These are phyloP conservation scores for Scrobipalpa atriplicella DNA, from an alignment of 2,888 invertebrate species.

Conservation along the genomic window DNA sequence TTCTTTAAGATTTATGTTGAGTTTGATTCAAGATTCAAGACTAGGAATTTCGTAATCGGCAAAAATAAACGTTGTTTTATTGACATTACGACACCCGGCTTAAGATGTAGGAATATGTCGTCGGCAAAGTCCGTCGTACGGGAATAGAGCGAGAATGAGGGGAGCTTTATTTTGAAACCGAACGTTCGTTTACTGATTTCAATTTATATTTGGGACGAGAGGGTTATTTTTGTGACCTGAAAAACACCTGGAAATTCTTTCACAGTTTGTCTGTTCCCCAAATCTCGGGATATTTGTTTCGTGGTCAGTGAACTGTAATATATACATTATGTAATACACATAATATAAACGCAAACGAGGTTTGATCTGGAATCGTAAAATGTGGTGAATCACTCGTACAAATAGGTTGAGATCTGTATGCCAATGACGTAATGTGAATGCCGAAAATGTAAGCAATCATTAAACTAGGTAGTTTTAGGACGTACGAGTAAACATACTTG, in stretches of 20 bases:
- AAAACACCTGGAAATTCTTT: conserved; percentile 24
- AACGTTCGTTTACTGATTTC: conserved; percentile 51
- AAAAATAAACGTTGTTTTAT: conserved; percentile 80
- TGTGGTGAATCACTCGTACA: conserved; percentile 49
- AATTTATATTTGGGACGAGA: conserved; percentile 42
- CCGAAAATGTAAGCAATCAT: conserved; percentile 26
- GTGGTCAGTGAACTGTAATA: conserved; percentile 57
- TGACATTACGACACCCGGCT: conserved; percentile 77
- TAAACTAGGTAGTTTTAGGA: conserved; percentile 14
- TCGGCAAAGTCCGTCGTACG: conserved; percentile 46
- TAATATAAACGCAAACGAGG: conserved; percentile 37
- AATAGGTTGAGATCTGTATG: conserved; percentile 44
- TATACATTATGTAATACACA: conserved; percentile 26
- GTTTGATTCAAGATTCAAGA: conserved; percentile 49
- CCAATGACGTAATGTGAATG: conserved; percentile 28
- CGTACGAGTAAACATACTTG: conserved; percentile 20
- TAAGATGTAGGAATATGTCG: conserved; percentile 55
- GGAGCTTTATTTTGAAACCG: conserved; percentile 71
- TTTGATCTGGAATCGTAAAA: conserved; percentile 51
- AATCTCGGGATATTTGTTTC: conserved; percentile 36
- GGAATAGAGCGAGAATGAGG: conserved; percentile 71
- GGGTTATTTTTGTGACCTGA: conserved; percentile 27
- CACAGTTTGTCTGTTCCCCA: neutral
- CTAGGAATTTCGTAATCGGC: conserved; percentile 75
- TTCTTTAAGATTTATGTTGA: conserved; percentile 48